Base-by-base conservation (phyloP, 1,140 invertebrate genomes). In the Apis mellifera region DNA sequence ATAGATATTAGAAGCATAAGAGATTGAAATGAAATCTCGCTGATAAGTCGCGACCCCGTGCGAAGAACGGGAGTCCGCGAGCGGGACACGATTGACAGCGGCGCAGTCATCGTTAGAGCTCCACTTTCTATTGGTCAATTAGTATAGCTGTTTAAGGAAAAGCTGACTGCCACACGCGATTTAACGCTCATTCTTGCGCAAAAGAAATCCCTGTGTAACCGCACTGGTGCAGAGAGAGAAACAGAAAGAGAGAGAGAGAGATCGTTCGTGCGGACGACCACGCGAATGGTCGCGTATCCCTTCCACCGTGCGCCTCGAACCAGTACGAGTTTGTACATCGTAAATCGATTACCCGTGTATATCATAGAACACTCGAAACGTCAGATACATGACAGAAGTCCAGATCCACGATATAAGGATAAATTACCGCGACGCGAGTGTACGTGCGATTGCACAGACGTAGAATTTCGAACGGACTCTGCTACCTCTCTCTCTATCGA, bases 121-220 rank as follows among this genome's bases (percentile, higher is more conserved):
- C 82, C 78, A 86, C 86, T 90, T 90, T 89, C 89, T 86, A 89
- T 90, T 90, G 89, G 89, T 90, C 89, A 90, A 90, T 90, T 90
- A 90, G 90, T 90, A 88, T 55, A 84, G 84, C 90, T 90, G 66
- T 90, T 90, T 90, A 90, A 89, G 90, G 90, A 86, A 32, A 90
- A 83, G 64, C 83, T 78, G 80, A 71, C 69, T 69, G 57, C 48
- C 57, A 64, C 71, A 64, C 69, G 59, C 84, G 73, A 62, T 57
- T 65, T 81, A 64, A 55, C 83, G 71, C 82, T 71, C 62, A 69
- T 74, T 89, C 78, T 89, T 89, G 72, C 88, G 79, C 77, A 89
- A 89, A 84, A 84, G 86, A 89, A 89, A 89, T 89, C 88, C 79
- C 77, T 83, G 32, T 83, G 32, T 42, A 42, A 42, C 32, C 32